A percentile compares a stretch with the other conserved stretches of the same genome.
These are phyloP conservation scores for Strigops habroptila DNA, from an alignment of 2,113 vertebrate species.

Conservation along the genomic window DNA sequence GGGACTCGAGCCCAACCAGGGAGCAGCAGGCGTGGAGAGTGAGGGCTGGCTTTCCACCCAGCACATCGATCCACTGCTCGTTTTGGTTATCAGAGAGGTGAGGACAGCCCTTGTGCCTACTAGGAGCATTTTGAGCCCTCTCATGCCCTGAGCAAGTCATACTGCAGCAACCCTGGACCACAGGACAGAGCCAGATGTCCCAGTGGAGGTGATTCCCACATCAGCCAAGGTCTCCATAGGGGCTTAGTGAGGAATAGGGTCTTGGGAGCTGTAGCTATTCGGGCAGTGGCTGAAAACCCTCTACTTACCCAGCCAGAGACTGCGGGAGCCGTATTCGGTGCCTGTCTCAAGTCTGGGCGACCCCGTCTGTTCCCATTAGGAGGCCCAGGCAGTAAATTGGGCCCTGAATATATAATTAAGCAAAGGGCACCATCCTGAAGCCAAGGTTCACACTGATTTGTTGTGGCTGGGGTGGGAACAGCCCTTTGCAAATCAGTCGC, in stretches of 20 bases:
- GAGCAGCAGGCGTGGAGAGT: not conserved
- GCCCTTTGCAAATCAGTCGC: conserved; percentile 56
- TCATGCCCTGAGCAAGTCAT: not conserved
- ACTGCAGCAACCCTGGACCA: not conserved
- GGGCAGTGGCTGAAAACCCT: conserved; percentile 1
- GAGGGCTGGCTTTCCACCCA: not conserved
- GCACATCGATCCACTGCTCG: accelerated
- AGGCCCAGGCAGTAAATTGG: conserved; percentile 53
- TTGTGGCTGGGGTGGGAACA: conserved; percentile 64
- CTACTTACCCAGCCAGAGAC: not conserved
- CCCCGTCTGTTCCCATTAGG: conserved; percentile 56
- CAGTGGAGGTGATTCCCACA: not conserved
- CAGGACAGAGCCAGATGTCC: not conserved
- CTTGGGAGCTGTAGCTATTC: not conserved
- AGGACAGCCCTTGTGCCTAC: not conserved
- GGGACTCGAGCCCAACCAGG: not conserved
- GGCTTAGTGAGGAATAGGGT: not conserved
- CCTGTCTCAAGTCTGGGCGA: conserved; percentile 48
- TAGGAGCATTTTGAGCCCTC: not conserved
- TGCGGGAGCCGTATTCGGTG: not conserved
- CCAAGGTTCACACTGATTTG: conserved; percentile 65
- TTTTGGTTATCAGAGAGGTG: not conserved
- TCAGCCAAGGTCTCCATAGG: not conserved
- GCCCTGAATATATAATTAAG: conserved; percentile 67
- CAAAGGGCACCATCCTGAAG: conserved; percentile 63